Evolutionary conservation across 1,140 invertebrate species (phyloP), one percentile per base, ranked within the genome.

Genomic region (Elymnias hypermnestra): DNA sequence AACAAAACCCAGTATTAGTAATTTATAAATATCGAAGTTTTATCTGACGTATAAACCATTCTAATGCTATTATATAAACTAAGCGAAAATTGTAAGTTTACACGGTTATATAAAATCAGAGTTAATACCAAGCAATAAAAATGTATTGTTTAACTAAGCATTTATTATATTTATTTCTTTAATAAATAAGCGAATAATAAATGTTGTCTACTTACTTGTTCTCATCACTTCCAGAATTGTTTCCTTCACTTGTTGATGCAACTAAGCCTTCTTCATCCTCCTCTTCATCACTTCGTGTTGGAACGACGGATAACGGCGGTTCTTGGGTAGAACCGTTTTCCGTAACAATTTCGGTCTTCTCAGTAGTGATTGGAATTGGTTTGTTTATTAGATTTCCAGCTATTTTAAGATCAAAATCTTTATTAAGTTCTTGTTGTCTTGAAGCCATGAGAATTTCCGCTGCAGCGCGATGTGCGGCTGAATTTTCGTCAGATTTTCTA

Each of bases 221-320:
- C 71, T 93, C 92, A 73, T 94, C 93, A 39, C 92, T 94, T 33
- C 93, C 93, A n/a, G 92, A 94, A 55, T 92, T 91, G 62, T 94
- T 94, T 45, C 91, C 92, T 70, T 94, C 93, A 53, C 92, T 94
- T 3, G 91, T 91, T 23, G 90, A 91, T 15, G 90, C 90, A 0
- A 91, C 91, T 0, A 94, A 88, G 0, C 93, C 87, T 7, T 92
- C 92, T 69, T 94, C 93, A 54, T 95, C 93, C 71, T 91, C 90
- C 47, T 91, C 90, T 45, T 84, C 81, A 53, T 78, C 86, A 53
- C 72, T 86, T 63, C 88, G 63, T 7, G 71, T 72, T 9, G 85
- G 77, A 40, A 64, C 84, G 50, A 77, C 77, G 51, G 72, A 86
- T 51, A 60, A 69, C 55, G 68, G 10, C 5, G 60, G 25, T 5